These are phyloP conservation scores for Pangasius sanitwongsei DNA, from an alignment of 2,797 vertebrate species.

Conservation along the genomic window DNA sequence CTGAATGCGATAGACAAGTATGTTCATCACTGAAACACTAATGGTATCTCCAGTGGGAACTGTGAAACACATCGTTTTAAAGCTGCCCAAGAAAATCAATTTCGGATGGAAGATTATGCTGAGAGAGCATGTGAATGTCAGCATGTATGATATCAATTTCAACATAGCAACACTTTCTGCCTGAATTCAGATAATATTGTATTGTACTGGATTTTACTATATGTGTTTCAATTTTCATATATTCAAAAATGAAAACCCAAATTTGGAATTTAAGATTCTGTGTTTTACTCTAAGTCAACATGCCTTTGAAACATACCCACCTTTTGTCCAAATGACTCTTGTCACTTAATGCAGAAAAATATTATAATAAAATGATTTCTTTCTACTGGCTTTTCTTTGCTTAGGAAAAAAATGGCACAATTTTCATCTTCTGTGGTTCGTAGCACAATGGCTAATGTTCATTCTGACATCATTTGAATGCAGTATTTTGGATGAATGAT, in stretches of 20 bases:
- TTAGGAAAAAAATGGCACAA: not conserved
- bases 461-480: not conserved
- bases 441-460: not conserved
- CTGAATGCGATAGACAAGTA: not conserved
- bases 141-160: conserved; percentile 14
- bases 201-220: not conserved
- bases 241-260: not conserved
- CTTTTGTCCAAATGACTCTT: not conserved
- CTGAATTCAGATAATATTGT: not conserved
- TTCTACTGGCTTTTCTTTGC: not conserved
- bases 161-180: not conserved
- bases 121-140: not conserved
- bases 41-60: conserved; percentile 19
- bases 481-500: not conserved
- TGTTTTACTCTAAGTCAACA: not conserved
- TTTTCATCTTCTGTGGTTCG: too few species aligned
- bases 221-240: not conserved
- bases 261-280: not conserved
- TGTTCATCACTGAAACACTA: conserved; percentile 34
- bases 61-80: conserved; percentile 18
- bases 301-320: not conserved
- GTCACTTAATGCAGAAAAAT: not conserved
- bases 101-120: conserved; percentile 27
- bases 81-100: conserved; percentile 36
- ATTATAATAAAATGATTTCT: not conserved